phyloP scores from a whole-genome alignment of 53 echinoderm and acorn worm genomes.

The Echinarachnius parma region DNA sequence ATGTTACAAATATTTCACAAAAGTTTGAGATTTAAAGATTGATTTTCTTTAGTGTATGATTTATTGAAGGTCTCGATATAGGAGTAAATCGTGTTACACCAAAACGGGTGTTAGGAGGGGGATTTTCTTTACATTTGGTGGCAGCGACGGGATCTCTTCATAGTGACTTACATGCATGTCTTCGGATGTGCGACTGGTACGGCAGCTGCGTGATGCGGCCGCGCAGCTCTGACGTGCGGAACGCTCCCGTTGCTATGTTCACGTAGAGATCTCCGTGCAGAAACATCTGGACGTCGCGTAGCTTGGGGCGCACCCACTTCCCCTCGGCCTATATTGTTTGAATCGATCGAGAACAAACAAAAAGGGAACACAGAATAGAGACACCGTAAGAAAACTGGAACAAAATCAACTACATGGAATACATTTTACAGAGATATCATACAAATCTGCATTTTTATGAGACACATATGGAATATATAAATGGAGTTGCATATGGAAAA shows the following conservation, averaged over 20 bases:
- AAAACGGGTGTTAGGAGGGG: too few relatives aligned
- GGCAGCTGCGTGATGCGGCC: conserved; percentile 72
- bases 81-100: too few relatives aligned
- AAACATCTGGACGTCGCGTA: conserved; percentile 75
- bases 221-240: conserved; percentile 72
- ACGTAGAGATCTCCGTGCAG: conserved; percentile 72
- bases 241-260: conserved; percentile 82
- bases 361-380: too few relatives aligned
- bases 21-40: too few relatives aligned
- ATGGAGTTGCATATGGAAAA: too few relatives aligned
- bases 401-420: not conserved
- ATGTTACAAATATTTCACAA: too few relatives aligned
- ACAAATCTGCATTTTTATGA: too few relatives aligned
- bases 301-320: conserved; percentile 57
- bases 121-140: too few relatives aligned
- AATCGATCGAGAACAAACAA: too few relatives aligned
- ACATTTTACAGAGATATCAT: not conserved
- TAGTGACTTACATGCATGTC: conserved; percentile 57
- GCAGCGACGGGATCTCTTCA: conserved; percentile 12
- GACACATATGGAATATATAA: too few relatives aligned
- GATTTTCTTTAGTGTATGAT: too few relatives aligned
- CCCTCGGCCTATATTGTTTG: conserved; percentile 42
- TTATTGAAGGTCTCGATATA: too few relatives aligned
- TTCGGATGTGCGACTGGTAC: conserved; percentile 59
- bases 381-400: not conserved